These are phyloP conservation scores for Drosophila bunnanda DNA, from an alignment of 2,888 invertebrate genomes.

Conservation along the genomic window DNA sequence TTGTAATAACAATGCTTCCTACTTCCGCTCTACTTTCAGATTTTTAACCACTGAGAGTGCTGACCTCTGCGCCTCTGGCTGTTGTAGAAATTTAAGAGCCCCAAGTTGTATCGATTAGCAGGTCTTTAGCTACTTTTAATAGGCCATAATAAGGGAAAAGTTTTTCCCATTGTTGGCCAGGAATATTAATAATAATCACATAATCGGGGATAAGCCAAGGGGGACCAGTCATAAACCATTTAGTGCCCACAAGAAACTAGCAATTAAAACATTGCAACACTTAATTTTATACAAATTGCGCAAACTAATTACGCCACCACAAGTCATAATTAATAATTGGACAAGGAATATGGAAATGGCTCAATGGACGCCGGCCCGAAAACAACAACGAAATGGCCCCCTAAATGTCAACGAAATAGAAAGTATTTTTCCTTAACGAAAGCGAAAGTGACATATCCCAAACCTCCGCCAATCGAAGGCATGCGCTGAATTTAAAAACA, in stretches of 20 bases:
- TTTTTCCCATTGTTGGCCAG: neutral
- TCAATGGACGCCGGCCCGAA: constrained; percentile 10
- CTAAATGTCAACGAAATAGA: constrained; percentile 64
- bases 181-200: neutral
- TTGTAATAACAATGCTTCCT: constrained; percentile 4
- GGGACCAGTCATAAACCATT: constrained; percentile 36
- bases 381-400: constrained; percentile 7
- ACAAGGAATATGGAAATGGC: constrained; percentile 13
- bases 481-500: constrained; percentile 64
- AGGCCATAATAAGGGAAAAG: constrained; percentile 8
- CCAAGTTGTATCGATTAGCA: constrained; percentile 13
- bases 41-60: neutral
- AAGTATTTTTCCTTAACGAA: constrained; percentile 71
- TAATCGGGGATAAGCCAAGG: neutral
- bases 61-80: neutral
- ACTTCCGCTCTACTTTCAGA: neutral
- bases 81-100: constrained; percentile 1
- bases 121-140: constrained; percentile 21
- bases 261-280: constrained; percentile 39
- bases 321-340: constrained; percentile 64
- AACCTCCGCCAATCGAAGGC: constrained; percentile 38
- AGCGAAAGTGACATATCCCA: constrained; percentile 66
- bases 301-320: constrained; percentile 45
- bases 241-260: constrained; percentile 49
- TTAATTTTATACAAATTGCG: constrained; percentile 64